phyloP scores from a whole-genome alignment of 1,140 invertebrate species.

The Trachymyrmex septentrionalis region DNA sequence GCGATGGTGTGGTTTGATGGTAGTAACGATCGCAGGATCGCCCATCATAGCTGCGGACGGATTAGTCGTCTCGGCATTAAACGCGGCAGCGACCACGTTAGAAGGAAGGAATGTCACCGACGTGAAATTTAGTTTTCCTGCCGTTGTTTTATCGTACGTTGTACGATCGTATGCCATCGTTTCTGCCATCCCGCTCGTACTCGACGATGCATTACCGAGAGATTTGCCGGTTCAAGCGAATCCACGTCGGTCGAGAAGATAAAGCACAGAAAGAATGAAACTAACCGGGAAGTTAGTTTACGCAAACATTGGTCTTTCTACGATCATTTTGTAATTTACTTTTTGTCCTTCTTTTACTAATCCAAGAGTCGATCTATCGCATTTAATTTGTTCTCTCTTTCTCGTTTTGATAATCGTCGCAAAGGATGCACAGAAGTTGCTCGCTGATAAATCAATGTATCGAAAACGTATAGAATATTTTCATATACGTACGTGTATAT shows the following conservation, averaged over 20 bases:
- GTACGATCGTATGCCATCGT: conserved; percentile 29
- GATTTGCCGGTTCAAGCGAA: background rate
- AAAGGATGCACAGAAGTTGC: background rate
- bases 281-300: background rate
- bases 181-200: conserved; percentile 24
- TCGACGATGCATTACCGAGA: conserved; percentile 45
- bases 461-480: background rate
- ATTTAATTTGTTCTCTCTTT: background rate
- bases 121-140: conserved; percentile 72
- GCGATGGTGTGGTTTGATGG: conserved; percentile 81
- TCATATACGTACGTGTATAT: background rate
- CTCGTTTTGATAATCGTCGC: background rate
- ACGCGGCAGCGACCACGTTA: conserved; percentile 79
- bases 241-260: background rate
- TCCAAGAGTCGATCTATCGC: conserved; percentile 12
- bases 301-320: background rate
- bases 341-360: background rate
- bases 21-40: conserved; percentile 77
- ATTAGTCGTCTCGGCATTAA: conserved; percentile 82
- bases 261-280: too few species aligned
- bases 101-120: conserved; percentile 76
- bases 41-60: conserved; percentile 81
- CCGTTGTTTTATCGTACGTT: conserved; percentile 23
- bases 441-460: background rate
- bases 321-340: conserved; percentile 5